Base-by-base conservation (phyloP, 2,888 invertebrate species). In the Drosophila borborema region DNA sequence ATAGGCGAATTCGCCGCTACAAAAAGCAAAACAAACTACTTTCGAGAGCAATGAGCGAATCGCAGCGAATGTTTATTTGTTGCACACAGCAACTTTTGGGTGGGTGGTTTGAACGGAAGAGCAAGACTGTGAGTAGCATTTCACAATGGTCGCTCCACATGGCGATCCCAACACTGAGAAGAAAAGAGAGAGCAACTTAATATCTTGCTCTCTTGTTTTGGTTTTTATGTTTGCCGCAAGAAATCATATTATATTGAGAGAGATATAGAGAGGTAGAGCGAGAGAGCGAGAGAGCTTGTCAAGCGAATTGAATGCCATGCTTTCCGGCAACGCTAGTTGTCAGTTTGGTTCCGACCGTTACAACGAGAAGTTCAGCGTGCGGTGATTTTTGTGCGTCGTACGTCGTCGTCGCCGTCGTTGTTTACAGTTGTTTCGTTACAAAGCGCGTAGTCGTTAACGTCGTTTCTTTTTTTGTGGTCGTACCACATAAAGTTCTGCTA, bases 301-400 rank as follows among this genome's bases (percentile, higher is more conserved):
- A 55, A 53, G 72, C 65, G 59, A 71, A 71, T 71, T 77, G 77
- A 59, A 64, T 76, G 77, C 49, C 77, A 76, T 72, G 72, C 77
- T 71, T 72, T 61, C 64, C 76, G 71, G 49, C 72, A 64, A 34
- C 46, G 63, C 55, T 40, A 65, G 70, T 65, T 74, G 72, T 86
- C 82, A 91, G 92, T 91, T 90, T 86, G 86, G 66, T 86, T 86
- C 80, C 86, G 89, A 91, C 91, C 90, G 91, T 91, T 91, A 91
- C 85, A 86, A 84, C 89, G 81, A 82, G 69, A 83, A 88, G 88
- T 87, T 83, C 34, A 78, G 45, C 73, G 81, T 75, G 48, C 84
- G 81, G 81, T 81, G 41, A 43, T 53, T 77, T 88, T 65, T 66
- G 80, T 77, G 70, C 79, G 79, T 73, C 61, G 41, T 8, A 9